A percentile compares a stretch with the other conserved stretches of the same genome.
These are phyloP conservation scores for Muntiacus reevesi DNA, from an alignment of 2,113 vertebrate species.

Conservation along the genomic window DNA sequence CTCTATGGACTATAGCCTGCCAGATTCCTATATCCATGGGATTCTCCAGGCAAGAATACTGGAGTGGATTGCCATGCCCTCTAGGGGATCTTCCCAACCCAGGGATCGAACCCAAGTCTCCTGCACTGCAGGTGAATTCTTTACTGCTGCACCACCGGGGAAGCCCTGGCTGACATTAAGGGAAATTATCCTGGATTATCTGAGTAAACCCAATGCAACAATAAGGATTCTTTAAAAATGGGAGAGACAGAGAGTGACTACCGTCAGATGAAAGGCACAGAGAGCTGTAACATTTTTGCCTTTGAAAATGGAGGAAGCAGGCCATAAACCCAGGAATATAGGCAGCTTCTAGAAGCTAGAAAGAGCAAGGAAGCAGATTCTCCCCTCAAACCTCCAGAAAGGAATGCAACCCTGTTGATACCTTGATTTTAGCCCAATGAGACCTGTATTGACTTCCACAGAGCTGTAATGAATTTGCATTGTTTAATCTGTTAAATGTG, in stretches of 20 bases:
- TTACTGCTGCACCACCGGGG: not conserved
- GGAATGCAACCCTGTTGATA: not conserved
- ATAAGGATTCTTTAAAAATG: not conserved
- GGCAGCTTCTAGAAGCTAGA: not conserved
- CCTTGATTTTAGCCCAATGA: slow-evolving; percentile 1
- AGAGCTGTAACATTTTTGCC: not conserved
- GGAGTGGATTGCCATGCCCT: not conserved
- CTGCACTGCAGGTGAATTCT: not conserved
- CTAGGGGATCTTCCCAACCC: not conserved
- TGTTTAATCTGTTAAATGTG: slow-evolving; percentile 11
- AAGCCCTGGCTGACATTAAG: not conserved
- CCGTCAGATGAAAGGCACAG: not conserved
- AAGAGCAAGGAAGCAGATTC: not conserved
- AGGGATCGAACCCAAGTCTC: not conserved
- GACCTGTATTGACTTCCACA: not conserved
- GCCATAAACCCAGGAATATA: not conserved
- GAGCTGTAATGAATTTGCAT: not conserved
- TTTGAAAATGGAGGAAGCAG: not conserved
- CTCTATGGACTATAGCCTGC: not conserved
- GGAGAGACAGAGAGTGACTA: not conserved
- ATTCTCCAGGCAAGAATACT: not conserved
- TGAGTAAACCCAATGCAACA: not conserved
- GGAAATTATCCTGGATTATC: not conserved
- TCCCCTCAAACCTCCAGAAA: not conserved
- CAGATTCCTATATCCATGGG: not conserved